phyloP scores from a whole-genome alignment of 2,797 vertebrate genomes.

The Adelosebastes latens region DNA sequence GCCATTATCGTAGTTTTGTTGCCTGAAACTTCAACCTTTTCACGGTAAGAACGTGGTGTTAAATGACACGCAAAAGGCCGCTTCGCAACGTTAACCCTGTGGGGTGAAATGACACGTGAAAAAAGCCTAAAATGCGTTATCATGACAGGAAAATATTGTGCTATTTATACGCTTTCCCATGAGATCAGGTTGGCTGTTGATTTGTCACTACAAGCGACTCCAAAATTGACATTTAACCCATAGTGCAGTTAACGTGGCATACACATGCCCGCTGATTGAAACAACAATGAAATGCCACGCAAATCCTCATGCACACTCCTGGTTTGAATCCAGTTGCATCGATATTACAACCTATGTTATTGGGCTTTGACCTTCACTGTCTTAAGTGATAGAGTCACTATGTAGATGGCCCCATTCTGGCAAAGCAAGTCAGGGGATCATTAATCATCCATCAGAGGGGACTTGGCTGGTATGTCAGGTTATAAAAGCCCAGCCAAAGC shows the following conservation, averaged over 20 bases:
- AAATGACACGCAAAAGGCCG: too few species aligned
- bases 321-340: background rate
- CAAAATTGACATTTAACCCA: background rate
- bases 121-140: too few species aligned
- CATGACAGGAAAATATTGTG: too few species aligned
- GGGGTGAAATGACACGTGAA: too few species aligned
- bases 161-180: background rate
- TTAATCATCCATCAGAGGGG: constrained; percentile 66
- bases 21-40: too few species aligned
- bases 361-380: constrained; percentile 64
- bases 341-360: constrained; percentile 1
- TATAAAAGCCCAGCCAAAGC: constrained; percentile 50
- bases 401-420: constrained; percentile 62
- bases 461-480: constrained; percentile 59
- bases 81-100: too few species aligned
- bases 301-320: background rate
- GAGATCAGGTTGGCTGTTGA: background rate
- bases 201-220: background rate
- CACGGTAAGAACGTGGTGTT: too few species aligned
- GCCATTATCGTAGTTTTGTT: too few species aligned
- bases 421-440: constrained; percentile 54
- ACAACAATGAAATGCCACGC: background rate
- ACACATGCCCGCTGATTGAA: background rate
- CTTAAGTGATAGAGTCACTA: constrained; percentile 56
- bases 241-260: too few species aligned